Base-by-base conservation (phyloP, 2,113 vertebrate genomes). In the Anarhynchus alexandrinus region DNA sequence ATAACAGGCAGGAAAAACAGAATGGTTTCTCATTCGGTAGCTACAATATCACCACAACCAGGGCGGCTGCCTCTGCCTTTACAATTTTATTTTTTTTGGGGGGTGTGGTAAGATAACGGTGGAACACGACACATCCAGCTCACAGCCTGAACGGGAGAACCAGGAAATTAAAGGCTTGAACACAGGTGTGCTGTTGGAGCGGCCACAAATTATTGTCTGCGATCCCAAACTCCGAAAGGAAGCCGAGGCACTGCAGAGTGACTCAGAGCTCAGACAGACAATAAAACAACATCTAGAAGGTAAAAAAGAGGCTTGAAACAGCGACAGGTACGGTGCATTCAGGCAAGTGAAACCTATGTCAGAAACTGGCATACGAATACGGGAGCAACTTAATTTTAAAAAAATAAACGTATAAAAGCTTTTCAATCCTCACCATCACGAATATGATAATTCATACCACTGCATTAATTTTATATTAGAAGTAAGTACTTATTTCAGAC, bases 301-400 rank as follows among this genome's bases (percentile, higher is more conserved):
- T 6, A 66, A 67, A 58, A 58, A 55, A 52, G 43, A 25, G 59
- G 51, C 22, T 36, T 17, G 19, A 77, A 34, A 6, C n/a, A 72
- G 8, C 49, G 21, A 61, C 30, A 71, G 29, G 43, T 30, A 8
- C 62, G 61, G 30, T 5, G 9, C 18, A 21, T 15, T 36, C 30
- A 26, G 18, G 40, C 12, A 77, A 45, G 29, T 3, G 6, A 87
- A 59, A 77, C 9, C 22, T 25, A 4, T 13, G 25, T 25, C 11
- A 1, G n/a, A 40, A n/a, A 47, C 1, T 3, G 8, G 51, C 26
- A 27, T 15, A 7, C 10, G 32, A 58, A 42, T 29, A 69, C 1
- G 8, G 18, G 7, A 70, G 27, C 10, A 59, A 57, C 30, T 47
- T 25, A 15, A 15, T 45, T 51, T 26, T 3, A 2, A 10, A 64